Base-by-base conservation (phyloP, 2,888 invertebrate species). In the Latrodectus hesperus region DNA sequence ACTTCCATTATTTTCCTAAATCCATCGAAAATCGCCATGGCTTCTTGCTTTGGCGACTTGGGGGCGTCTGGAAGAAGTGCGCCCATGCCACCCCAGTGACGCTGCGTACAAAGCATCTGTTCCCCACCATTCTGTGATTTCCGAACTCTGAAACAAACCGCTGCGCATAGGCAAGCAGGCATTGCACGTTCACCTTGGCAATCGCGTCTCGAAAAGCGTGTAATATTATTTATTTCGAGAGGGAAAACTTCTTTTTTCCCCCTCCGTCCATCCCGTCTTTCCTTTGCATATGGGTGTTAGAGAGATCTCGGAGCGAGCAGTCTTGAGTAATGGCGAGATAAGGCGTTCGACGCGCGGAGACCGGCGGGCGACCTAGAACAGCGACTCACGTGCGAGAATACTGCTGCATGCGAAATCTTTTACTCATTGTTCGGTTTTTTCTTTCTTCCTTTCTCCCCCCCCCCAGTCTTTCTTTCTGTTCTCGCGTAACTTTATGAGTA, bases 81-180 rank as follows among this genome's bases (percentile, higher is more conserved):
- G 6, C 38, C 4, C 38, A 38, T 38, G 38, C 38, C 38, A 6
- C 2, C 38, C 6, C 6, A 38, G 38, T 6, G 6, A 38, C 38
- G 38, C 38, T 38, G 38, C 38, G 2, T 38, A 38, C 4, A 38
- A 38, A 38, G 38, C 38, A 38, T 6, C 38, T 38, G 4, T 38
- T 38, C 6, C 49, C 65, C 53, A 68, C 77, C 64, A 26, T 68
- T 38, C 38, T 38, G 5, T 38, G 38, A 38, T 38, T 38, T 38
- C 38, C 81, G 74, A 73, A 70, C 73, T 38, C 38, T 74, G 81
- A 81, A 81, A 81, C 81, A 81, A 81, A 81, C 74, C 73, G 49
- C 74, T 73, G 74, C 74, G 81, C 73, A 81, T 81, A 81, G 74
- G 74, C 81, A 81, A 81, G 65, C 81, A 74, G 74, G 17, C 51